Conservation (phyloP, 2,113 vertebrate species). For the Laticauda colubrina region DNA sequence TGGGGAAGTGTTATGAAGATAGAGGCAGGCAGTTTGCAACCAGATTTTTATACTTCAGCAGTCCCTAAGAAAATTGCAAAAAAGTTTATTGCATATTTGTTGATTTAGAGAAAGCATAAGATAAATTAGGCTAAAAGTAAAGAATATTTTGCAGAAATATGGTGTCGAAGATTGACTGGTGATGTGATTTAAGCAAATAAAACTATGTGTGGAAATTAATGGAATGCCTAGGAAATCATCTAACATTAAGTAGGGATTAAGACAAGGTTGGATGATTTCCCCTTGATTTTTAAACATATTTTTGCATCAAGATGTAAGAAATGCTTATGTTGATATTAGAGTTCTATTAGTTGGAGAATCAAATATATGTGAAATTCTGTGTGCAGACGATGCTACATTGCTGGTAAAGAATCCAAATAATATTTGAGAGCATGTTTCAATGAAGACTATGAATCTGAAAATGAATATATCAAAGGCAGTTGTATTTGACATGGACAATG, state of each 20-base stretch:
- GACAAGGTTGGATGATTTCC: neutral
- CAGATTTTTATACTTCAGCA: neutral
- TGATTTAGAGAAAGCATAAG: neutral
- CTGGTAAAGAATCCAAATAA: neutral
- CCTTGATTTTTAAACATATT: neutral
- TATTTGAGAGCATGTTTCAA: neutral
- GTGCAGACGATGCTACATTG: neutral
- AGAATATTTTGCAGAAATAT: neutral
- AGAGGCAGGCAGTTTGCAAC: neutral
- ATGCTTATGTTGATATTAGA: neutral
- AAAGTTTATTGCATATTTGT: neutral
- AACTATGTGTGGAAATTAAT: neutral
- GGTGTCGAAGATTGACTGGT: neutral
- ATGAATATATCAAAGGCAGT: neutral
- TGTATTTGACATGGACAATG: neutral
- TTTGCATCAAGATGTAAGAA: neutral
- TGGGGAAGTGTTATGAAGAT: neutral
- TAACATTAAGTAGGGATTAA: neutral
- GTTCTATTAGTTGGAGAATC: neutral
- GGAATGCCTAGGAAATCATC: neutral
- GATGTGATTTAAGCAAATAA: neutral
- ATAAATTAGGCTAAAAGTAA: neutral
- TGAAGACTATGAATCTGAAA: neutral
- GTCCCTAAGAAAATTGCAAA: neutral
- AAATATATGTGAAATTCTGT: neutral